Base-by-base conservation (phyloP, 2,113 vertebrate genomes). In the Trogon melanurus region DNA sequence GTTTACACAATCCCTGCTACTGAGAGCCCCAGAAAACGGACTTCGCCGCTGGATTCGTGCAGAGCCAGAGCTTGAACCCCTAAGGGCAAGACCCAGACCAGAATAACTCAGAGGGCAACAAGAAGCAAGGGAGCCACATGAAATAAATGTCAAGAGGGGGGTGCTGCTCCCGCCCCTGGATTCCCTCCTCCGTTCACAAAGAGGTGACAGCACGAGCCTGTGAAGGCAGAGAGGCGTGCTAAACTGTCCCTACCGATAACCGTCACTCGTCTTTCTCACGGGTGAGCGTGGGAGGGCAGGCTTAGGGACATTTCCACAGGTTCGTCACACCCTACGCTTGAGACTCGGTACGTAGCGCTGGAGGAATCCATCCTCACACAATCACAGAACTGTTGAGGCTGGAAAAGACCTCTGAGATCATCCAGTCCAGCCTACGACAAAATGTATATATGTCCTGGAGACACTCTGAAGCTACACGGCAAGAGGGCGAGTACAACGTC, bases 311-410 rank as follows among this genome's bases (percentile, higher is more conserved):
- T 29, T 72, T 44, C 76, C 64, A 51, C 53, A 61, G 45, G 85
- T 50, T 85, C 25, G 6, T 22, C 30, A 51, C 58, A 57, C 16
- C 26, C 56, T 0, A 0, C 58, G 36, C 36, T 48, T 82, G 2
- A 44, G 6, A 23, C 61, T 53, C 0, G 0, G 26, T 32, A 70
- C 2, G 1, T 32, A 19, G 44, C 16, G 58, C 47, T 70, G 67
- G 26, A 23, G 36, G 22, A 91, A 82, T 27, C 60, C 5, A 0
- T 25, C 47, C 71, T 64, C 41, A 41, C 41, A 41, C 9, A 9
- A 41, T 41, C 41, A 41, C 41, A 41, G 41, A 41, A 41, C 13
- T 41, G 41, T 41, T 41, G 41, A 41, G 41, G 41, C 41, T 41
- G 41, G 41, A 41, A 41, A 41, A 41, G 41, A 13, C 41, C 41